A percentile compares a stretch with the other conserved stretches of the same genome.
phyloP scores from a whole-genome alignment of 2,797 vertebrate genomes.

The Scomberomorus guttatus region DNA sequence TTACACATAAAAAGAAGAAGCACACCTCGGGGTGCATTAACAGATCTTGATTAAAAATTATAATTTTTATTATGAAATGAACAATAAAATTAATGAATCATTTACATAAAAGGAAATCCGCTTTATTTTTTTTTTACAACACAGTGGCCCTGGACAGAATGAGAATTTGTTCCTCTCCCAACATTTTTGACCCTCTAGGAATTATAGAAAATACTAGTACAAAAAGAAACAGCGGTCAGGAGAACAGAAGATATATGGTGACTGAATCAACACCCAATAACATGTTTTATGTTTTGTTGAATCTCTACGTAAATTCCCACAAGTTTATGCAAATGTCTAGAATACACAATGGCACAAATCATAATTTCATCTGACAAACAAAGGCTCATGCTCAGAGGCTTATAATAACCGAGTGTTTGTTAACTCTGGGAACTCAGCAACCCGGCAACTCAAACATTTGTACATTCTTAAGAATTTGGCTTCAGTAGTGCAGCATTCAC shows the following conservation, averaged over 20 bases:
- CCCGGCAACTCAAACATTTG: conserved; percentile 10
- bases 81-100: conserved; percentile 40
- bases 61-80: conserved; percentile 37
- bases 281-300: conserved; percentile 32
- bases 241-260: conserved; percentile 47
- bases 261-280: conserved; percentile 42
- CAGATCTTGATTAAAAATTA: conserved; percentile 31
- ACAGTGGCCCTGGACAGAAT: conserved; percentile 66
- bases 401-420: conserved; percentile 9
- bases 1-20: conserved; percentile 17
- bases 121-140: conserved; percentile 64
- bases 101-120: conserved; percentile 58
- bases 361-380: conserved; percentile 37
- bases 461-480: conserved; percentile 57
- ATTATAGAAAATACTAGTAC: conserved; percentile 74
- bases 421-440: conserved; percentile 16
- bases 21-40: conserved; percentile 2
- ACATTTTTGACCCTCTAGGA: conserved; percentile 48
- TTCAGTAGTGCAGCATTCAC: conserved; percentile 35
- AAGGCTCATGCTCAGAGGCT: conserved; percentile 55
- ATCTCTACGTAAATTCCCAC: conserved; percentile 44
- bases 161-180: conserved; percentile 37
- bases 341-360: conserved; percentile 67
- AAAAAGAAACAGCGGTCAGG: conserved; percentile 58
- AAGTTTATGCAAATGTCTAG: conserved; percentile 51